phyloP scores from a whole-genome alignment of 1,140 invertebrate genomes.

The Ptiloglossa arizonensis region DNA sequence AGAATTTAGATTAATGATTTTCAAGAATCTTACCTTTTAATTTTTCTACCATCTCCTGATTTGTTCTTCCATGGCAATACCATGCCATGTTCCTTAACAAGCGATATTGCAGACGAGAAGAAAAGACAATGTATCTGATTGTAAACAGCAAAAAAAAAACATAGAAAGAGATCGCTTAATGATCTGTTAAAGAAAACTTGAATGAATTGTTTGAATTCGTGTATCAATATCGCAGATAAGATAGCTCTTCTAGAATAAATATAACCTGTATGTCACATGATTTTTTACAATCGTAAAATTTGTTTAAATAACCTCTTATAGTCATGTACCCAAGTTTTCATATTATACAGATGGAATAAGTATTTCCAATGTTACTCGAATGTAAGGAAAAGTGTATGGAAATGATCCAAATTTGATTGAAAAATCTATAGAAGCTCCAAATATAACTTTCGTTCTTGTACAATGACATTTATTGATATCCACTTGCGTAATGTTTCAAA shows the following conservation, averaged over 20 bases:
- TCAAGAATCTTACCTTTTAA: constrained; percentile 72
- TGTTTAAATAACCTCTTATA: background rate
- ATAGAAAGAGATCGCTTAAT: background rate
- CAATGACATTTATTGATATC: background rate
- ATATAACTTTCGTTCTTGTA: background rate
- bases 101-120: background rate
- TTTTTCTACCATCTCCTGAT: constrained; percentile 77
- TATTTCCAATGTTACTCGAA: background rate
- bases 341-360: background rate
- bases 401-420: background rate
- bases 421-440: background rate
- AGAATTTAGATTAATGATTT: background rate
- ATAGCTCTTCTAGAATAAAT: background rate
- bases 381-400: no score
- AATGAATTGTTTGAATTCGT: background rate
- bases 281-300: background rate
- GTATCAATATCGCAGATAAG: background rate
- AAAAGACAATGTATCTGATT: no score
- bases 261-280: background rate
- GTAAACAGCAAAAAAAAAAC: background rate
- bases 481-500: background rate
- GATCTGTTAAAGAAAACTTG: background rate
- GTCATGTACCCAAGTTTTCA: background rate
- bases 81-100: constrained; percentile 73
- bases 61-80: constrained; percentile 77